Evolutionary conservation across 1,140 invertebrate genomes (phyloP).

Genomic region (Lordiphosa clarofinis): DNA sequence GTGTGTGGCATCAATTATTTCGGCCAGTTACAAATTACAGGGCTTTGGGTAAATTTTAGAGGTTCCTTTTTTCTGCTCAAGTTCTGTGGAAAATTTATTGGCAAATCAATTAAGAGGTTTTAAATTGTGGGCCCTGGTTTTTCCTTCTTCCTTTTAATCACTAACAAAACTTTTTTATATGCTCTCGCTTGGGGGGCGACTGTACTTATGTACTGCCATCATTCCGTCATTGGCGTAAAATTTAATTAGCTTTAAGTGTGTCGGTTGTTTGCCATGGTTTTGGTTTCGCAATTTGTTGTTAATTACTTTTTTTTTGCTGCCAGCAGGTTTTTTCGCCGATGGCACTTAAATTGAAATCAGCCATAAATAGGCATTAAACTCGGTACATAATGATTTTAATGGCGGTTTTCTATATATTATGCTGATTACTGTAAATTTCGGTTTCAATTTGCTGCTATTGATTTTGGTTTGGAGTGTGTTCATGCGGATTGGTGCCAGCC

Average conservation of each 20-base stretch:
- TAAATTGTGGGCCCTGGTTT: slow-evolving; percentile 11
- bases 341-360: slow-evolving; percentile 56
- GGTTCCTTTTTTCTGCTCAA: slow-evolving; percentile 17
- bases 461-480: neutral
- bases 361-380: slow-evolving; percentile 52
- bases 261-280: slow-evolving; percentile 31
- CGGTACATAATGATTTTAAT: slow-evolving; percentile 38
- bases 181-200: neutral
- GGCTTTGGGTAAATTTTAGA: slow-evolving; percentile 21
- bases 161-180: neutral
- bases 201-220: neutral
- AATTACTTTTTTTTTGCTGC: slow-evolving; percentile 58
- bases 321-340: slow-evolving; percentile 37
- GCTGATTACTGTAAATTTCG: slow-evolving; percentile 36
- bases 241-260: slow-evolving; percentile 71
- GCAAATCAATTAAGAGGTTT: slow-evolving; percentile 62
- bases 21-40: slow-evolving; percentile 69
- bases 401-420: slow-evolving; percentile 30
- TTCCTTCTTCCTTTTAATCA: slow-evolving; percentile 3
- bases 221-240: slow-evolving; percentile 24
- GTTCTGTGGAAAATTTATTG: slow-evolving; percentile 52
- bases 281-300: slow-evolving; percentile 66
- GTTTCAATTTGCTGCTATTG: slow-evolving; percentile 34
- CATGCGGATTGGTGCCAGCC: slow-evolving; percentile 8
- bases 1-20: slow-evolving; percentile 57